Evolutionary conservation across 2,113 vertebrate species (phyloP), one percentile per base, ranked within the genome.

Genomic region (Bubo blakistoni): DNA sequence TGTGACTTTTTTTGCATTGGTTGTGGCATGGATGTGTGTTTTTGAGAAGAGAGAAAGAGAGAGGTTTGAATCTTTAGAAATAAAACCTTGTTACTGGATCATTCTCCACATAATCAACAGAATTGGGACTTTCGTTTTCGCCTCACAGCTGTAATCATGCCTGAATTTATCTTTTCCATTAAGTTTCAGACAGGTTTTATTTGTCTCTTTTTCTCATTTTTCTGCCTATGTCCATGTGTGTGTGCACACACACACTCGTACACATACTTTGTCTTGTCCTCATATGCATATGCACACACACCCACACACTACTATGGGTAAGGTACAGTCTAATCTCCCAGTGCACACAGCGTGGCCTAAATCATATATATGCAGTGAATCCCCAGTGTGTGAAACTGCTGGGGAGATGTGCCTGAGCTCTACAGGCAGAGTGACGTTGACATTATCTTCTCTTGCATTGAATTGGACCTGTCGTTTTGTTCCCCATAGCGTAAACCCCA

Each of bases 161-260:
- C 58, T 90, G 94, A 96, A 94, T 95, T 91, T 85, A 92, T 95
- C 29, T 83, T 82, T 90, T 59, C 47, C 51, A 70, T 94, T 95
- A 87, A 51, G 66, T 65, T 91, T 54, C 74, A 82, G 24, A 38
- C 32, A 40, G 34, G 3, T 81, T 88, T 54, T 30, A 38, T 91
- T 92, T 66, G 22, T 54, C 57, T 92, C 36, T 88, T 79, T 77
- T 66, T 46, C 77, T 90, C 26, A 8, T 79, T 91, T 90, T 92
- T 67, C 84, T 90, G 38, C 47, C 57, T 52, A 0, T 16, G 25
- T 58, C n/a, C 25, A 22, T 15, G 19, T 34, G 17, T 14, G 2
- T 7, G 6, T 16, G 20, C 26, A 38, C 7, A 3, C 36, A 20
- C 16, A 15, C 29, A 32, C 21, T n/a, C n/a, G n/a, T 16, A 22